phyloP scores from a whole-genome alignment of 2,113 vertebrate species.

The Arothron firmamentum region DNA sequence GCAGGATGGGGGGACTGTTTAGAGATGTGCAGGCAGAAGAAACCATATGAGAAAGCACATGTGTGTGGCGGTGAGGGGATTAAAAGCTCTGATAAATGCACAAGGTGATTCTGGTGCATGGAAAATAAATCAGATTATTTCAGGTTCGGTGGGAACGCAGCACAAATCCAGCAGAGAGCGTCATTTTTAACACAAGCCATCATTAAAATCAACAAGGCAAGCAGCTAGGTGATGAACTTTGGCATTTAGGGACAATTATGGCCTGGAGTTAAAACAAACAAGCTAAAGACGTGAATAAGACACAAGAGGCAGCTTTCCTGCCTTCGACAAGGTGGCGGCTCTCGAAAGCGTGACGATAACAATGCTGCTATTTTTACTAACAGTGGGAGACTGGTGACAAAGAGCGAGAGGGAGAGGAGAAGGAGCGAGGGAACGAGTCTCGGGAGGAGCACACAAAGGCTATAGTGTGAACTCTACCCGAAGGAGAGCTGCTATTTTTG shows the following conservation, averaged over 20 bases:
- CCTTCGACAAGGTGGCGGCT: conserved; percentile 34
- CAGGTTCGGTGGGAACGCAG: conserved; percentile 8
- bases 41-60: conserved; percentile 13
- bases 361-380: conserved; percentile 73
- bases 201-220: conserved; percentile 29
- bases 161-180: conserved; percentile 32
- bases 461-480: conserved; percentile 59
- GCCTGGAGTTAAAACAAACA: conserved; percentile 36
- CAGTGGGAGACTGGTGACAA: conserved; percentile 55
- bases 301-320: conserved; percentile 55
- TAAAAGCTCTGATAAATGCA: conserved; percentile 28
- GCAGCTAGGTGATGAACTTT: conserved; percentile 14
- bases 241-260: neutral
- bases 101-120: conserved; percentile 36
- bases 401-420: conserved; percentile 45
- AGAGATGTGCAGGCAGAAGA: conserved; percentile 36
- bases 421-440: conserved; percentile 39
- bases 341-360: conserved; percentile 46
- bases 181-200: conserved; percentile 22
- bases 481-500: conserved; percentile 42
- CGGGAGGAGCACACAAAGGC: conserved; percentile 59
- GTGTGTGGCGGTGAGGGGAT: conserved; percentile 7
- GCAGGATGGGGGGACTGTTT: conserved; percentile 19
- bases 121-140: conserved; percentile 52
- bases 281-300: conserved; percentile 41